Conservation (phyloP, 1,140 invertebrate genomes). For the Orchesella cincta region DNA sequence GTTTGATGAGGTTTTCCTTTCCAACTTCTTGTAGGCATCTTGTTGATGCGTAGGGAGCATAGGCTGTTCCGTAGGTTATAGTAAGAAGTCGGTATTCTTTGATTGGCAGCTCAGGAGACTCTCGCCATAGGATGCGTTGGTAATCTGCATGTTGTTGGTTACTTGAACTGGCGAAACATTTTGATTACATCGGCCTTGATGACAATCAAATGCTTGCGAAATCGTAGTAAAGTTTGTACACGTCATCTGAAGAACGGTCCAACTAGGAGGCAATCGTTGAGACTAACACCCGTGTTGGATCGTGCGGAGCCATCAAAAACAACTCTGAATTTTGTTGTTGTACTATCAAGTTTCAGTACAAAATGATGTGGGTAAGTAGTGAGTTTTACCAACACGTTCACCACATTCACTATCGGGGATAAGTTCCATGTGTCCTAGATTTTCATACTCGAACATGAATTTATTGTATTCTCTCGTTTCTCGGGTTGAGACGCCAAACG, state of each 20-base stretch:
- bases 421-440: slow-evolving; percentile 52
- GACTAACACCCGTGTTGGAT: slow-evolving; percentile 39
- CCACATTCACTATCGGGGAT: not conserved
- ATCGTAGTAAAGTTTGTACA: slow-evolving; percentile 56
- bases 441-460: slow-evolving; percentile 54
- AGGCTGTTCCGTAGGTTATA: not conserved
- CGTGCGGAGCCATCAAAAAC: slow-evolving; percentile 50
- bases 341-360: not conserved
- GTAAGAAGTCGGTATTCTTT: not conserved
- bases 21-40: not conserved
- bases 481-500: not conserved
- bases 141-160: not conserved
- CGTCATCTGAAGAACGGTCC: slow-evolving; percentile 55
- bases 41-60: not conserved
- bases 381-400: not conserved
- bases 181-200: slow-evolving; percentile 56
- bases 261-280: slow-evolving; percentile 50
- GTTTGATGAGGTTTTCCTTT: not conserved
- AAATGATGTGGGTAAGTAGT: not conserved
- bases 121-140: slow-evolving; percentile 46
- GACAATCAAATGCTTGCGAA: slow-evolving; percentile 53
- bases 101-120: not conserved
- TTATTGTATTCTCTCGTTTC: slow-evolving; percentile 31
- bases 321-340: slow-evolving; percentile 47
- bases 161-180: slow-evolving; percentile 53